Conservation (phyloP, 2,113 vertebrate species). For the Apeltes quadracus region DNA sequence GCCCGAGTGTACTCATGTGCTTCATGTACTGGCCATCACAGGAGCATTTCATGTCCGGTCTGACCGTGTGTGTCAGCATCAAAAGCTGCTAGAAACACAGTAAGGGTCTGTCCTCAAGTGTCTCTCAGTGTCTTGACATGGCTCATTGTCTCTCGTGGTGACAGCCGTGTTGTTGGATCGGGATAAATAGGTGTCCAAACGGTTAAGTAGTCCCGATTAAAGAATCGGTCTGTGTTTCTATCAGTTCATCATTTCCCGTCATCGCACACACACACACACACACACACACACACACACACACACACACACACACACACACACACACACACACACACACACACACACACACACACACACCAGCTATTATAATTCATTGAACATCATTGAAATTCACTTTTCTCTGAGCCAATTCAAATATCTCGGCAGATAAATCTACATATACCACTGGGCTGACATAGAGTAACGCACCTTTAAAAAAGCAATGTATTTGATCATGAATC, state of each 20-base stretch:
- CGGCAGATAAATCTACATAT: not conserved
- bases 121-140: constrained; percentile 43
- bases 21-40: constrained; percentile 68
- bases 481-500: not conserved
- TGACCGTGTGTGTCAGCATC: constrained; percentile 29
- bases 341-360: not conserved
- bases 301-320: not conserved
- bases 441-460: not conserved
- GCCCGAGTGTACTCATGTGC: constrained; percentile 61
- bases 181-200: not conserved
- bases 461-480: not conserved
- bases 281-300: not conserved
- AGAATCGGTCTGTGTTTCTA: not conserved
- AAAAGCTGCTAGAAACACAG: constrained; percentile 43
- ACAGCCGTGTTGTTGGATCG: not conserved
- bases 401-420: constrained; percentile 1
- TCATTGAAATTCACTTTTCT: constrained; percentile 5
- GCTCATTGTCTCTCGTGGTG: constrained; percentile 13
- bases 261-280: not conserved
- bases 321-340: not conserved
- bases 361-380: not conserved
- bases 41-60: constrained; percentile 53
- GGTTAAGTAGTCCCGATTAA: too few relatives aligned
- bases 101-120: constrained; percentile 47
- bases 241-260: not conserved